phyloP scores from a whole-genome alignment of 2,113 vertebrate species.

The Onychorhynchus coronatus region DNA sequence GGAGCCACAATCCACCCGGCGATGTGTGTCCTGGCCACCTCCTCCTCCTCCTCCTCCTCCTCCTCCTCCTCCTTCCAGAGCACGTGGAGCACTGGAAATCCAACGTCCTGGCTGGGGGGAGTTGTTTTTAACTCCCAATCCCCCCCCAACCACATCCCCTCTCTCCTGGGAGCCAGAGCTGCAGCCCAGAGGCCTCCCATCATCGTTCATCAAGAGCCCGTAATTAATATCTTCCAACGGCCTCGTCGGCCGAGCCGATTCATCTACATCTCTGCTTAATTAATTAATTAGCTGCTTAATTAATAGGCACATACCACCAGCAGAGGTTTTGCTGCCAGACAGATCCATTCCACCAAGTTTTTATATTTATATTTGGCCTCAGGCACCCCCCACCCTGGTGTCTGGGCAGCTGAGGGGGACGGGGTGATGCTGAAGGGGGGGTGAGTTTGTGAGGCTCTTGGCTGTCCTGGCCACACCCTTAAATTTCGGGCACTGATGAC shows the following conservation, averaged over 20 bases:
- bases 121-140: neutral
- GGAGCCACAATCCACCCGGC: neutral
- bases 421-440: neutral
- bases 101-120: neutral
- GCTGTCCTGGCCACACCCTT: neutral
- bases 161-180: neutral
- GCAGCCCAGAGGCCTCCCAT: neutral
- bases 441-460: rapidly evolving
- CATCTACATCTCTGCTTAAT: conserved; percentile 22
- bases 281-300: conserved; percentile 42
- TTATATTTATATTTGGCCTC: neutral
- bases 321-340: neutral
- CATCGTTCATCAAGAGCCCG: neutral
- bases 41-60: too few relatives aligned
- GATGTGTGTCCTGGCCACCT: rapidly evolving
- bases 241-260: neutral
- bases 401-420: neutral
- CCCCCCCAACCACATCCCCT: too few relatives aligned
- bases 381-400: neutral
- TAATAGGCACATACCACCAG: neutral
- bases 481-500: neutral
- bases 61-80: neutral
- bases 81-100: neutral
- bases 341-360: neutral
- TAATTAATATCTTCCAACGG: conserved; percentile 3